Evolutionary conservation across 2,888 invertebrate genomes (phyloP), one percentile per base, ranked within the genome.

Genomic region (Ophion costatus): DNA sequence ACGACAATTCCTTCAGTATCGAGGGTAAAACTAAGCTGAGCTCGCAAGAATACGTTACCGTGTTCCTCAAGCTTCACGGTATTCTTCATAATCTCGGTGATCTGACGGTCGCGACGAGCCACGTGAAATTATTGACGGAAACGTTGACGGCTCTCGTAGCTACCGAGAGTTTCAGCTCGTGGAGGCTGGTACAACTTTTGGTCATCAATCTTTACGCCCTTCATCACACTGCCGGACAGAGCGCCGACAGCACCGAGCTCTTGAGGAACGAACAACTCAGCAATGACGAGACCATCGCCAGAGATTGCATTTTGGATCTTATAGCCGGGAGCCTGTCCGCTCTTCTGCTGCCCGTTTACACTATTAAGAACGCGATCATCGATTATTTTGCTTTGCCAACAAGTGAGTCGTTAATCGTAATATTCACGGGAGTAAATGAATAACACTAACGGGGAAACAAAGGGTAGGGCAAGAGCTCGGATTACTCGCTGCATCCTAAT

Each of bases 171-270:
- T 96, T 98, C 88, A 96, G 96, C 70, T 95, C 96, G 0, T 96
- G 96, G 94, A 96, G 96, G 88, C 94, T 98, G 33, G 95, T 97
- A 56, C 96, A 97, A 95, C 97, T 98, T 95, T 95, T 96, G 70
- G 95, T 96, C 83, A 96, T 98, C 61, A 96, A 97, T 91, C 95
- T 98, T 76, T 97, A 96, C 94, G 95, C 96, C 14, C 95, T 97
- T 79, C 95, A 95, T 90, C 95, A 96, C 76, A 92, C 95, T 0
- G 94, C 95, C 5, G 95, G 95, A 61, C 89, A 90, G 67, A 86
- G 88, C 14, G 83, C 82, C 5, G 90, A 92, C 57, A 89, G 84
- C 82, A 94, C 94, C 33, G 94, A 95, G 83, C 89, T 94, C 20
- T 89, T 95, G 80, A 94, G 93, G 71, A 91, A 90, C 11, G 92